Conservation (phyloP, 1,140 invertebrate genomes). For the Pinna nobilis region DNA sequence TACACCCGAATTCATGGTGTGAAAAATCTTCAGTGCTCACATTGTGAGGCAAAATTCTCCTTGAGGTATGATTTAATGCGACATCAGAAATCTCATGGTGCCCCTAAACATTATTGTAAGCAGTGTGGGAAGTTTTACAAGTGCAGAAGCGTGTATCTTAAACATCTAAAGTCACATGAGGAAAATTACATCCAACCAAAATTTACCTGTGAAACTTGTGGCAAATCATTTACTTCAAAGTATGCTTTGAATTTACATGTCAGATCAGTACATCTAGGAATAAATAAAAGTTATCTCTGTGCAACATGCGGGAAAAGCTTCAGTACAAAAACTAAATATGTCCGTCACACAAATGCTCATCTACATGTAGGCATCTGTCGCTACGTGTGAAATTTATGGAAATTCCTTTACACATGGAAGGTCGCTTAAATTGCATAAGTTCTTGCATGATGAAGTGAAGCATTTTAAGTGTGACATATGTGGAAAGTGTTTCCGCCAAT, state of each 20-base stretch:
- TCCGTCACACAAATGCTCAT: slow-evolving; percentile 67
- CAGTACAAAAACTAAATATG: slow-evolving; percentile 64
- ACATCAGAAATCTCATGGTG: slow-evolving; percentile 8
- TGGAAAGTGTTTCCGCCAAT: slow-evolving; percentile 62
- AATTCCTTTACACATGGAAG: slow-evolving; percentile 64
- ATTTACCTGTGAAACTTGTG: slow-evolving; percentile 62
- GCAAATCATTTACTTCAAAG: slow-evolving; percentile 64
- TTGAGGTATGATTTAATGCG: slow-evolving; percentile 4
- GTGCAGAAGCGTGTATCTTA: slow-evolving; percentile 42
- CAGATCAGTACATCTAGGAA: slow-evolving; percentile 63
- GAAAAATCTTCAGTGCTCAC: slow-evolving; percentile 9
- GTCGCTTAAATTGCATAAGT: slow-evolving; percentile 62
- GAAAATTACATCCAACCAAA: slow-evolving; percentile 59
- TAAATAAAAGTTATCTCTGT: slow-evolving; percentile 65
- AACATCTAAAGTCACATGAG: slow-evolving; percentile 58
- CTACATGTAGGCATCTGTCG: slow-evolving; percentile 65
- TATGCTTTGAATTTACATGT: slow-evolving; percentile 64
- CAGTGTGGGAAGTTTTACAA: slow-evolving; percentile 65
- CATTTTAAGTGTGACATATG: slow-evolving; percentile 64
- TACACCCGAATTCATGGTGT: slow-evolving; percentile 5
- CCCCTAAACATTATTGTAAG: slow-evolving; percentile 53
- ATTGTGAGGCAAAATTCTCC: neutral
- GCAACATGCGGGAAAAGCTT: slow-evolving; percentile 70
- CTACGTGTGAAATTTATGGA: slow-evolving; percentile 69
- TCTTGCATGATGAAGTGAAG: slow-evolving; percentile 61